phyloP scores from a whole-genome alignment of 2,888 invertebrate species.

The Sphaeridia pumilis region DNA sequence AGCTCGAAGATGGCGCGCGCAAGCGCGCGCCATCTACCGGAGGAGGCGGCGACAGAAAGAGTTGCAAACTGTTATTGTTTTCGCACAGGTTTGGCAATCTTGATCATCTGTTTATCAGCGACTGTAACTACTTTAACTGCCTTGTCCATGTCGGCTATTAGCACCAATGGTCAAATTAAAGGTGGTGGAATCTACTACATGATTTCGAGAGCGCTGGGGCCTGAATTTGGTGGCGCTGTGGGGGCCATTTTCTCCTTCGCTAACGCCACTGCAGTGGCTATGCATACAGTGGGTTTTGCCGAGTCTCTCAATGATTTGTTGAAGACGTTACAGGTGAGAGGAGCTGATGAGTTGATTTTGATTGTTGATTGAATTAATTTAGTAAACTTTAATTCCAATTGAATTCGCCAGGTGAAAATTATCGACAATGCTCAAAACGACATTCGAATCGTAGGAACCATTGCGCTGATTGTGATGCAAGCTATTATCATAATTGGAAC shows the following conservation, averaged over 20 bases:
- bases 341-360: too few species aligned
- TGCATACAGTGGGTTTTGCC: conserved; percentile 54
- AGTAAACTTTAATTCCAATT: neutral
- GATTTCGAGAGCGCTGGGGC: conserved; percentile 35
- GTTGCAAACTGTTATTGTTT: neutral
- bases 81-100: conserved; percentile 33
- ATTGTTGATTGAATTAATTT: neutral
- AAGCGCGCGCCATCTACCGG: neutral
- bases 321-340: conserved; percentile 37
- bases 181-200: conserved; percentile 36
- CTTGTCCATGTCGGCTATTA: conserved; percentile 34
- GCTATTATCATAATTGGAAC: conserved; percentile 62
- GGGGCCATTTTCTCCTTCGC: conserved; percentile 52
- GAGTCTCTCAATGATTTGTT: conserved; percentile 47
- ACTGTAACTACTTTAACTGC: conserved; percentile 34
- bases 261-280: conserved; percentile 49
- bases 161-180: conserved; percentile 28
- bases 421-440: conserved; percentile 67
- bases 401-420: conserved; percentile 50
- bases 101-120: conserved; percentile 35
- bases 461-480: conserved; percentile 35
- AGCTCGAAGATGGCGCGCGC: too few species aligned
- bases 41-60: neutral
- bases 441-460: conserved; percentile 64
- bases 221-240: conserved; percentile 49